Evolutionary conservation across 2,113 vertebrate species (phyloP).

Genomic region (Butorides virescens): DNA sequence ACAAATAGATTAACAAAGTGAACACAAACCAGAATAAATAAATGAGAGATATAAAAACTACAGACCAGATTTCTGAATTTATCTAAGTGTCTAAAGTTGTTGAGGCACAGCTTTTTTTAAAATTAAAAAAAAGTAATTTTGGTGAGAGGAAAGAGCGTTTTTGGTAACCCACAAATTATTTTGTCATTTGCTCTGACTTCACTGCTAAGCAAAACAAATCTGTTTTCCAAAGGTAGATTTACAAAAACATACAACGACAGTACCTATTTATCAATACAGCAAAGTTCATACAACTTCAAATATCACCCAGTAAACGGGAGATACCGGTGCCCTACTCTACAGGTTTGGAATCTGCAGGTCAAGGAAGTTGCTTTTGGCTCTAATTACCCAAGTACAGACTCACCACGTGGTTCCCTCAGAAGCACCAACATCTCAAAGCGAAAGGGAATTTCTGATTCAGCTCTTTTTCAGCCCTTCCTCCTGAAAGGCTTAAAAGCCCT

Average conservation of each 20-base stretch:
- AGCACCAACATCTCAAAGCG: not conserved
- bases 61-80: not conserved
- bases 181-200: not conserved
- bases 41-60: not conserved
- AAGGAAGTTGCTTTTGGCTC: not conserved
- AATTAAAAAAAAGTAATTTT: not conserved
- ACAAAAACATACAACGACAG: accelerated
- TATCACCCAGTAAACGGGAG: not conserved
- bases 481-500: not conserved
- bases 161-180: not conserved
- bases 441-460: not conserved
- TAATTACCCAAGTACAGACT: not conserved
- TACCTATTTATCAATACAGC: not conserved
- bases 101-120: not conserved
- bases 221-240: not conserved
- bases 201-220: not conserved
- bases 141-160: not conserved
- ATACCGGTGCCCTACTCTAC: accelerated
- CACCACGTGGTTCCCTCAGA: not conserved
- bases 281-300: not conserved
- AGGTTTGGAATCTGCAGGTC: not conserved
- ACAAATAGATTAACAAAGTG: not conserved
- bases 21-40: not conserved
- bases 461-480: not conserved
- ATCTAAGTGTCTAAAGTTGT: not conserved